phyloP scores from a whole-genome alignment of 1,140 invertebrate species.

The Anastrepha ludens region DNA sequence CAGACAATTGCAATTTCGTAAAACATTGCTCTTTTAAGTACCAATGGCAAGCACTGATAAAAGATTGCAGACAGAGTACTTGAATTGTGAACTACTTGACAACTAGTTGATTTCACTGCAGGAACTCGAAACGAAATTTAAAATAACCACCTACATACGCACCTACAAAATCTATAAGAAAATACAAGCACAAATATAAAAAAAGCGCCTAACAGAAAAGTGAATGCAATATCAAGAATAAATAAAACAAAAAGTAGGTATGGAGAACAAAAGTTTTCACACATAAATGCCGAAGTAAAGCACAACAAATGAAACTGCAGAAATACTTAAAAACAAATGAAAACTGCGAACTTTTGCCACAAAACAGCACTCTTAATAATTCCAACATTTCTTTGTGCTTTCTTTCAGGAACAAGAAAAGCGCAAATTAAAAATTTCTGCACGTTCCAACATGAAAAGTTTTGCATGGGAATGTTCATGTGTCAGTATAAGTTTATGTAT shows the following conservation, averaged over 20 bases:
- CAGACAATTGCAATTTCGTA: no score
- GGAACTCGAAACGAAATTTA: no score
- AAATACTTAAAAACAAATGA: conserved; percentile 32
- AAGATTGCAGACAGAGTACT: no score
- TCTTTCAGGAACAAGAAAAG: conserved; percentile 36
- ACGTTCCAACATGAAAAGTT: conserved; percentile 53
- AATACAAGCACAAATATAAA: no score
- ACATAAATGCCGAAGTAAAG: neutral
- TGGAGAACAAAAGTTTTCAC: neutral
- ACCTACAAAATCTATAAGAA: no score
- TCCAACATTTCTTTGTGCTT: neutral
- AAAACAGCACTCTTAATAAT: conserved; percentile 9
- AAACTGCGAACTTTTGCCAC: conserved; percentile 23
- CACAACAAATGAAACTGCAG: neutral
- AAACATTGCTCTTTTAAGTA: no score
- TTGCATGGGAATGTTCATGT: neutral
- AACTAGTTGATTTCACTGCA: no score
- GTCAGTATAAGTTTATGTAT: no score
- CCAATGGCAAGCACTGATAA: no score
- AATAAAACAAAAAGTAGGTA: neutral
- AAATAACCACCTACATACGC: no score
- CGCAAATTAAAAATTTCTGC: conserved; percentile 55
- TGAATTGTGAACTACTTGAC: no score
- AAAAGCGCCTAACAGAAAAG: neutral
- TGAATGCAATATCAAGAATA: neutral